A percentile compares a stretch with the other conserved stretches of the same genome.
phyloP scores from a whole-genome alignment of 2,113 vertebrate species.

The Puma concolor region DNA sequence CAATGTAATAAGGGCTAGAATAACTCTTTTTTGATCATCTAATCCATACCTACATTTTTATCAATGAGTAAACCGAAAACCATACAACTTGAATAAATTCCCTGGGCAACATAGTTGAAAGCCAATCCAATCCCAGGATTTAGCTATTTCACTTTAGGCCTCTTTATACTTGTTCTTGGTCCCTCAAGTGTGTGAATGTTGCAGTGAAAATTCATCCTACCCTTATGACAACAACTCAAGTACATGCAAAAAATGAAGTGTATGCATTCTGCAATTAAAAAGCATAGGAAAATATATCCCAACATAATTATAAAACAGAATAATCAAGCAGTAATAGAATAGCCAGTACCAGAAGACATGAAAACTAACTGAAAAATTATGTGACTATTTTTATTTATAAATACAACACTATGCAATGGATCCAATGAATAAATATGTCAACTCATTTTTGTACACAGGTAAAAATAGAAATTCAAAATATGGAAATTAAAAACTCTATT shows the following conservation, averaged over 20 bases:
- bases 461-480: background rate
- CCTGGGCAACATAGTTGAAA: background rate
- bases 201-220: background rate
- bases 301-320: background rate
- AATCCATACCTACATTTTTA: background rate
- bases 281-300: background rate
- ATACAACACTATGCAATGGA: background rate
- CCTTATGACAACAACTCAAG: background rate
- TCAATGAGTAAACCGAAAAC: background rate
- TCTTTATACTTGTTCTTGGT: background rate
- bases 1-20: background rate
- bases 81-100: background rate
- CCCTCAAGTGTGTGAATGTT: background rate
- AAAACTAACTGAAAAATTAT: background rate
- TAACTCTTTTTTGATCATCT: background rate
- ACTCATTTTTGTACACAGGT: background rate
- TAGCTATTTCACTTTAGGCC: background rate
- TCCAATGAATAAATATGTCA: background rate
- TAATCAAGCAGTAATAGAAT: background rate
- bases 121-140: background rate
- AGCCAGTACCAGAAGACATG: background rate
- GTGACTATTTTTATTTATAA: background rate
- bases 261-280: background rate
- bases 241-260: background rate
- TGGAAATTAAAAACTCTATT: background rate